Evolutionary conservation across 2,113 vertebrate species (phyloP).

Genomic region (Rousettus leschenaultii): DNA sequence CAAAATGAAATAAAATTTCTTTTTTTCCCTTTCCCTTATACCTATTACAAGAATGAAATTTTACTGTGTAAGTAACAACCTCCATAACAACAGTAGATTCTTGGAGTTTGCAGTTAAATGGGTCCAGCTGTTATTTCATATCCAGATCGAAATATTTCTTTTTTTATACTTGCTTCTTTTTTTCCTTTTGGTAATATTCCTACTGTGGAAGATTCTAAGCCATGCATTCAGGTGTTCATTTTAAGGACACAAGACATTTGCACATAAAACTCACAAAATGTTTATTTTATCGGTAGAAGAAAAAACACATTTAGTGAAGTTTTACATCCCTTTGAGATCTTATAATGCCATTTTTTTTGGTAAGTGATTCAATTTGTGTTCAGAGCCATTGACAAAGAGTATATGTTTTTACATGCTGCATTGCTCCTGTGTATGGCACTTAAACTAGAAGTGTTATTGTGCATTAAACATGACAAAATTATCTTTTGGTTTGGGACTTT

Average conservation of each 20-base stretch:
- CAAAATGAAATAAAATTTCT: constrained; percentile 35
- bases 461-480: constrained; percentile 3
- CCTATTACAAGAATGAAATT: background rate
- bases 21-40: background rate
- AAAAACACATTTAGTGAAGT: constrained; percentile 3
- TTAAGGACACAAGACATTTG: background rate
- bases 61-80: background rate
- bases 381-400: background rate
- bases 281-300: background rate
- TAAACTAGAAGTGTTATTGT: background rate
- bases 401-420: background rate
- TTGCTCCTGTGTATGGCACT: background rate
- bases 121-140: background rate
- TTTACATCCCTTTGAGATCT: background rate
- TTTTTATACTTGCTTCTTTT: background rate
- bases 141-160: background rate
- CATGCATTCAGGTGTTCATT: background rate
- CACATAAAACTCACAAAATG: background rate
- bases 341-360: background rate
- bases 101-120: background rate
- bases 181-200: background rate
- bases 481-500: background rate
- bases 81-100: background rate
- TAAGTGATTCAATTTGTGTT: constrained; percentile 32
- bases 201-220: background rate